Conservation (phyloP, 2,888 invertebrate genomes). For the Synergus japonicus region DNA sequence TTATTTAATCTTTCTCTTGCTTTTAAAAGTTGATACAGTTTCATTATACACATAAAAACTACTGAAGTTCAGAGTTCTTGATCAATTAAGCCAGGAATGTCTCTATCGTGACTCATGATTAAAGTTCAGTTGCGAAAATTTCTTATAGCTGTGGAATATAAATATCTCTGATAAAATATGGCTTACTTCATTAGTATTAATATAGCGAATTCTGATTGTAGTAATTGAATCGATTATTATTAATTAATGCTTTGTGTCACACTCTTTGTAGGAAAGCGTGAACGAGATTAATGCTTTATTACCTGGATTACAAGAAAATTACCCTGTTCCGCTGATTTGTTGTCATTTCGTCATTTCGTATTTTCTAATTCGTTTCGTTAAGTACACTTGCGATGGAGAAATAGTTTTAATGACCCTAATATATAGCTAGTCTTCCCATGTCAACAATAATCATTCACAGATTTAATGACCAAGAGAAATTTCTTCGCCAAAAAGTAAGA, state of each 20-base stretch:
- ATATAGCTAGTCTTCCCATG: neutral
- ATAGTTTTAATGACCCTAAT: conserved; percentile 14
- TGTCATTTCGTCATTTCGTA: conserved; percentile 22
- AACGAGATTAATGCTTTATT: conserved; percentile 27
- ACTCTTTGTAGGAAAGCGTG: conserved; percentile 7
- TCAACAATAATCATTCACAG: conserved; percentile 1
- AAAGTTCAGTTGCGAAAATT: conserved; percentile 20
- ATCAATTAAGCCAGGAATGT: neutral
- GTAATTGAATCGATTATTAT: conserved; percentile 8
- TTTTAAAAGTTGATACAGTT: neutral
- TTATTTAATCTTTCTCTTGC: neutral
- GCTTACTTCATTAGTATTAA: conserved; percentile 12
- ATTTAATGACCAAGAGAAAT: neutral
- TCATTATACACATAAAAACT: neutral
- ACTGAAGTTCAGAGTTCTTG: neutral
- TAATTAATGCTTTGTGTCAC: conserved; percentile 25
- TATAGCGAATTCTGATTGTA: neutral
- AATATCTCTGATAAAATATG: conserved; percentile 15
- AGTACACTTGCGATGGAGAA: conserved; percentile 7
- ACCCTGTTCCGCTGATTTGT: neutral
- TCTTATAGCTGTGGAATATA: neutral
- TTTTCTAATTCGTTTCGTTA: conserved; percentile 23
- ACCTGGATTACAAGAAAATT: conserved; percentile 30
- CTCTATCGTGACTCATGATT: neutral
- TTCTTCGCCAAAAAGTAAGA: neutral